Base-by-base conservation (phyloP, 2,888 invertebrate genomes). In the Rosalia funebris region DNA sequence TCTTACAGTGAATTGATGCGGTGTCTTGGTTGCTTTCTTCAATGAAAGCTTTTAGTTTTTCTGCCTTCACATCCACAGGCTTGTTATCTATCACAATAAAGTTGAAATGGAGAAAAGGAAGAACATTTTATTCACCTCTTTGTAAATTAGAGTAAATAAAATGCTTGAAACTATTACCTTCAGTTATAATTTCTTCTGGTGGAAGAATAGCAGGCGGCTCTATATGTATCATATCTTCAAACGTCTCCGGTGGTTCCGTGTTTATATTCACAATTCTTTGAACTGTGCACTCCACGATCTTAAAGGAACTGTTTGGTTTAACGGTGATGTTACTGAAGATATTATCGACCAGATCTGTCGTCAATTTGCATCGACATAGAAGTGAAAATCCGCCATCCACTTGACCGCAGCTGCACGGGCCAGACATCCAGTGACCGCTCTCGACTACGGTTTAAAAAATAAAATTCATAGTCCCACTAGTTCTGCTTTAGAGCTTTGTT, bases 231-330 rank as follows among this genome's bases (percentile, higher is more conserved):
- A 72, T 16, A 5, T 65, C 71, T 3, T 67, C 65, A 44, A 75
- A 57, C 1, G 25, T 54, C 10, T 66, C 65, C 5, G 77, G 77
- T 0, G 76, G 77, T 12, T 16, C 53, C 0, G 70, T 71, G 31
- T 77, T 72, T 2, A 79, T 60, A 11, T 66, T 66, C 0, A 74
- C 71, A 9, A 74, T 71, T 48, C 78, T 71, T 19, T 71, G 63
- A 3, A 78, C 60, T 0, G 54, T 56, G 41, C 74, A 77, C 3
- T 75, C 73, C 5, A 66, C 57, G 19, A 71, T 36, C 2, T 69
- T 52, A n/a, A 70, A 62, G 31, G 60, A 60, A 1, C 53, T 31
- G 14, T 63, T 47, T 1, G 60, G 46, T 3, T 61, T 62, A n/a
- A 56, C 50, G 11, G 62, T 62, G 3, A 73, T 41, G 53, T 76